Conservation (phyloP, 92 coral and sea anemone species). For the Palythoa caribaeorum region DNA sequence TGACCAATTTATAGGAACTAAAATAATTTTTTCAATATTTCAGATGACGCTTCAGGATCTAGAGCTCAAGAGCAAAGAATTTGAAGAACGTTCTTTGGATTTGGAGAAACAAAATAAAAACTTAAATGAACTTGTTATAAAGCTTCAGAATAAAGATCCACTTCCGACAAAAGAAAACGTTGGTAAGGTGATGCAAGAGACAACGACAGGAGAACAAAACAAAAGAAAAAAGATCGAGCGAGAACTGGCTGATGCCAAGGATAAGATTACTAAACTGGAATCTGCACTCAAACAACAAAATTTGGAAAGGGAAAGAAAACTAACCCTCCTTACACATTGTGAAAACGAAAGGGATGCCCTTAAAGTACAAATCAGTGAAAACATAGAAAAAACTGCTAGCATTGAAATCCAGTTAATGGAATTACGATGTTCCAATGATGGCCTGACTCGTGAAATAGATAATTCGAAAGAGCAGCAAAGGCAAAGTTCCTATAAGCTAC, state of each 20-base stretch:
- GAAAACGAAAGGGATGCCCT: slow-evolving; percentile 76
- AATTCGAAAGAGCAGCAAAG: slow-evolving; percentile 73
- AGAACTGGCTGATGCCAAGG: slow-evolving; percentile 69
- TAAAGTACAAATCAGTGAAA: slow-evolving; percentile 74
- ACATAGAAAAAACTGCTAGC: slow-evolving; percentile 78
- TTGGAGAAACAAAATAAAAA: slow-evolving; percentile 65
- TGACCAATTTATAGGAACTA: not conserved
- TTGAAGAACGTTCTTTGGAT: slow-evolving; percentile 35
- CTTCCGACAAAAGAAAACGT: slow-evolving; percentile 24
- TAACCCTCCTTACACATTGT: slow-evolving; percentile 66
- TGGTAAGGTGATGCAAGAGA: not conserved
- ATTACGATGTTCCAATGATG: slow-evolving; percentile 78
- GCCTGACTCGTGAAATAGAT: slow-evolving; percentile 73
- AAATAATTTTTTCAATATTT: not conserved
- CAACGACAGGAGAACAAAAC: slow-evolving; percentile 30
- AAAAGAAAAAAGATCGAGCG: slow-evolving; percentile 63
- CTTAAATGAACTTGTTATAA: slow-evolving; percentile 57
- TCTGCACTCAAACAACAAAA: slow-evolving; percentile 67
- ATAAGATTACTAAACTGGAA: slow-evolving; percentile 71
- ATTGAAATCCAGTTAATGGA: slow-evolving; percentile 87
- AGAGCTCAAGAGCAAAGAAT: slow-evolving; percentile 51
- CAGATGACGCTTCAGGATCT: slow-evolving; percentile 37
- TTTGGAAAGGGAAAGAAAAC: slow-evolving; percentile 66
- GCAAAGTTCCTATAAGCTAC: slow-evolving; percentile 71
- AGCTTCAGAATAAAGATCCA: slow-evolving; percentile 68